Evolutionary conservation across 2,113 vertebrate genomes (phyloP).

Genomic region (Delphinapterus leucas): DNA sequence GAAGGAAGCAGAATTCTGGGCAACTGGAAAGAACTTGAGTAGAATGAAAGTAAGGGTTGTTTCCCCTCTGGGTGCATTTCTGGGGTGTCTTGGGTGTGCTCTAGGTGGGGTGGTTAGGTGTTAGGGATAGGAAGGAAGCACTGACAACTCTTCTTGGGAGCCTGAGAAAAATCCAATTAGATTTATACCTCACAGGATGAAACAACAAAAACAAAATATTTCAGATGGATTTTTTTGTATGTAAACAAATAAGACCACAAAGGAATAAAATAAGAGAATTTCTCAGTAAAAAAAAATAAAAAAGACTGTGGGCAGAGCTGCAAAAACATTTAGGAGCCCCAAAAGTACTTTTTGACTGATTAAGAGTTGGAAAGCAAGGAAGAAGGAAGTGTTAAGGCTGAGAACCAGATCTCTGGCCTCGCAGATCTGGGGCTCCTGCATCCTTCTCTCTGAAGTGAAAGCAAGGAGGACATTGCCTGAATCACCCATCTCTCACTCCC

Average conservation of each 20-base stretch:
- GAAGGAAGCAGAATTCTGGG: background rate
- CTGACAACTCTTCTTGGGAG: background rate
- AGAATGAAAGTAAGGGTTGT: background rate
- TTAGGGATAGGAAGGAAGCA: background rate
- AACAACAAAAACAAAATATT: background rate
- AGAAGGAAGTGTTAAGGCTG: background rate
- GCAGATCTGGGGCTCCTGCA: background rate
- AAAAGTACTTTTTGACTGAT: background rate
- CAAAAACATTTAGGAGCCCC: background rate
- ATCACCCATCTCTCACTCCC: background rate
- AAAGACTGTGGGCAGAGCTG: background rate
- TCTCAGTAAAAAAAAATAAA: background rate
- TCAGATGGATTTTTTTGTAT: background rate
- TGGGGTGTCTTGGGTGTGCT: background rate
- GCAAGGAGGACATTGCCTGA: too few relatives aligned
- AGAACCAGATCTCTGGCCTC: background rate
- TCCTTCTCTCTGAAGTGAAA: background rate
- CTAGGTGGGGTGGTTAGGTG: background rate
- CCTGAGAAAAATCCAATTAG: background rate
- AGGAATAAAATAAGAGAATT: background rate
- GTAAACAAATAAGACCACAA: background rate
- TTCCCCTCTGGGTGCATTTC: background rate
- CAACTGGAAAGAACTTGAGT: background rate
- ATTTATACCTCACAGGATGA: background rate
- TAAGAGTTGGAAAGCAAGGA: background rate